Base-by-base conservation (phyloP, 35 echinoderm and acorn worm genomes). In the Heliocidaris erythrogramma region DNA sequence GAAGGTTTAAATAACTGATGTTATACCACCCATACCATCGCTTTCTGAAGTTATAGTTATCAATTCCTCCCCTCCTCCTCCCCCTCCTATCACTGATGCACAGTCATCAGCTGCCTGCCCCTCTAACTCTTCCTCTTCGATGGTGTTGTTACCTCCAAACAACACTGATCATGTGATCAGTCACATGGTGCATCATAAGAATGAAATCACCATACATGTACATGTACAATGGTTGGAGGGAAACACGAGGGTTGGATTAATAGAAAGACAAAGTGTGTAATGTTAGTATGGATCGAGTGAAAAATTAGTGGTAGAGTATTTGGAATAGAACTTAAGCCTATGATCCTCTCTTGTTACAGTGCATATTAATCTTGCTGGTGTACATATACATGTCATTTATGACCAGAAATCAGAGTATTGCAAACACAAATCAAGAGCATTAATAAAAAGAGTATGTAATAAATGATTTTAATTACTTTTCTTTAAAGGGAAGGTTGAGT, bases 41-140 rank as follows among this genome's bases (percentile, higher is more conserved):
- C 65, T 21, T 27, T n/a, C 65, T 24, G 65, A 18, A 6, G 65
- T n/a, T 27, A 78, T 27, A 3, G 65, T 78, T 89, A 32, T 89
- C 32, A 89, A 89, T 48, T 89, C 92, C 13, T 9, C 92, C 47
- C 48, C 92, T 49, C 50, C 49, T 93, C 18, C 88, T 32, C 92
- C 92, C 31, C 48, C 92, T 30, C 50, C 92, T 59, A 1, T 17
- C 31, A 50, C 48, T 5, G 27, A 31, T 12, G 29, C 24, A 24
- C 24, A 31, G 29, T 32, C 49, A 27, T 61, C 92, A 16, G 9
- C 14, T 61, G 29, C 50, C 92, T 93, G 29, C 49, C 59, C 92
- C 92, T 93, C 88, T 24, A 90, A 42, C 88, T 49, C 32, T 30
- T 21, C 88, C 88, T 90, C 48, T 48, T 90, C 48, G 17, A 90